phyloP scores from a whole-genome alignment of 2,797 vertebrate species.

The Rhinatrema bivittatum region DNA sequence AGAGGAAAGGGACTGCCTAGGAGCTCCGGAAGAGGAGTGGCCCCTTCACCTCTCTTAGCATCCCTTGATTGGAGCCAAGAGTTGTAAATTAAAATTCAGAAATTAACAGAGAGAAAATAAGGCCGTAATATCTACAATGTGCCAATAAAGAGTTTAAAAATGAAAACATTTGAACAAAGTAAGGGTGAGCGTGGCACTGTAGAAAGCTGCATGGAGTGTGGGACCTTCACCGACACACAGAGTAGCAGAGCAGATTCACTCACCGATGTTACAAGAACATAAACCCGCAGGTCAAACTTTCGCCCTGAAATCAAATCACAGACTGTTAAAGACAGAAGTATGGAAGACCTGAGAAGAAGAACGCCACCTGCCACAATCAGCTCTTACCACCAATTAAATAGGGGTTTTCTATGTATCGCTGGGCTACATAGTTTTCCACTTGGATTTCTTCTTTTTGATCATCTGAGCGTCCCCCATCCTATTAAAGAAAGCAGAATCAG shows the following conservation, averaged over 20 bases:
- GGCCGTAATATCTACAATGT: no score
- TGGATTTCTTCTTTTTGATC: conserved; percentile 74
- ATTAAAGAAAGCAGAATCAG: neutral
- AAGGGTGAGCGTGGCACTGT: no score
- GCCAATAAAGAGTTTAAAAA: no score
- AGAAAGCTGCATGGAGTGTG: neutral
- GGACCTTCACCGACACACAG: neutral
- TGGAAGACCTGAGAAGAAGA: neutral
- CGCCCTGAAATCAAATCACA: conserved; percentile 48
- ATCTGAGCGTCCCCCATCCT: conserved; percentile 70
- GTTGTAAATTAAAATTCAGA: no score
- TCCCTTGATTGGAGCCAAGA: no score
- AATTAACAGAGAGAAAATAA: no score
- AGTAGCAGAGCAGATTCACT: conserved; percentile 18
- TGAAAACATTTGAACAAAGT: no score
- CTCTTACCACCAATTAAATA: conserved; percentile 79
- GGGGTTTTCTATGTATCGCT: conserved; percentile 84
- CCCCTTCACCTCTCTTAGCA: no score
- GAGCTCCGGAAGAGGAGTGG: no score
- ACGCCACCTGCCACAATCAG: no score
- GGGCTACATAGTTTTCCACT: conserved; percentile 81
- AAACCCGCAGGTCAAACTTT: conserved; percentile 83
- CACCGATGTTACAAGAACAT: conserved; percentile 76
- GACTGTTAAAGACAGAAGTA: no score
- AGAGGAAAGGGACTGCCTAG: neutral